These are phyloP conservation scores for Ectemnius continuus DNA, from an alignment of 2,888 invertebrate species.

Conservation along the genomic window DNA sequence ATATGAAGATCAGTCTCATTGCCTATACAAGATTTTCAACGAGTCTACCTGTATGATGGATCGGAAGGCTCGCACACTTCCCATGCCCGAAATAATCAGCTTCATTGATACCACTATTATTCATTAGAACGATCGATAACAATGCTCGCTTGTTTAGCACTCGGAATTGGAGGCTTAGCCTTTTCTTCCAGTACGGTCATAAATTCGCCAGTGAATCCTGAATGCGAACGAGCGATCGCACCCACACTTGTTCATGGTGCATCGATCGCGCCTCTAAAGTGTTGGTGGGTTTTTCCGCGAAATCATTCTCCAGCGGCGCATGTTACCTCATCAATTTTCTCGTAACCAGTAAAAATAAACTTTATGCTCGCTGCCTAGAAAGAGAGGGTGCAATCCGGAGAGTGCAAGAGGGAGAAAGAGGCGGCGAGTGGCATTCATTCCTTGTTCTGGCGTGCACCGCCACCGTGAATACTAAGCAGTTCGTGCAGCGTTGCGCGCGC, in stretches of 20 bases:
- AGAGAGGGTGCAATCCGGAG: too few relatives aligned
- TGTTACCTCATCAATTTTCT: slow-evolving; percentile 54
- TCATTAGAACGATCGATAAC: too few relatives aligned
- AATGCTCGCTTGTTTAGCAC: not conserved
- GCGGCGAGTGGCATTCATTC: slow-evolving; percentile 59
- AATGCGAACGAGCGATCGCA: not conserved
- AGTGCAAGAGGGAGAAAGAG: slow-evolving; percentile 20
- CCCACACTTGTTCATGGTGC: not conserved
- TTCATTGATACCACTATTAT: too few relatives aligned
- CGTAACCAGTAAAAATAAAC: slow-evolving; percentile 65
- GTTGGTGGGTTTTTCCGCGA: slow-evolving; percentile 27
- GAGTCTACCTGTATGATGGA: not conserved
- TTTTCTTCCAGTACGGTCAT: not conserved
- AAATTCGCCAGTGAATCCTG: slow-evolving; percentile 4
- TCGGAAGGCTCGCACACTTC: not conserved
- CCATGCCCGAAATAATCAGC: too few relatives aligned
- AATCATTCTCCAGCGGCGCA: slow-evolving; percentile 34
- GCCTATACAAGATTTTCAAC: slow-evolving; percentile 8
- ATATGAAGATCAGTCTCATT: not conserved
- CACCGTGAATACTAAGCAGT: slow-evolving; percentile 66
- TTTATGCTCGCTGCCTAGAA: slow-evolving; percentile 28
- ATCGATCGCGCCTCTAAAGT: not conserved
- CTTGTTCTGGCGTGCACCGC: slow-evolving; percentile 53
- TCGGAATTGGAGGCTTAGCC: not conserved
- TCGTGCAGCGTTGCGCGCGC: slow-evolving; percentile 50